phyloP scores from a whole-genome alignment of 2,888 invertebrate species.

The Allacma fusca region DNA sequence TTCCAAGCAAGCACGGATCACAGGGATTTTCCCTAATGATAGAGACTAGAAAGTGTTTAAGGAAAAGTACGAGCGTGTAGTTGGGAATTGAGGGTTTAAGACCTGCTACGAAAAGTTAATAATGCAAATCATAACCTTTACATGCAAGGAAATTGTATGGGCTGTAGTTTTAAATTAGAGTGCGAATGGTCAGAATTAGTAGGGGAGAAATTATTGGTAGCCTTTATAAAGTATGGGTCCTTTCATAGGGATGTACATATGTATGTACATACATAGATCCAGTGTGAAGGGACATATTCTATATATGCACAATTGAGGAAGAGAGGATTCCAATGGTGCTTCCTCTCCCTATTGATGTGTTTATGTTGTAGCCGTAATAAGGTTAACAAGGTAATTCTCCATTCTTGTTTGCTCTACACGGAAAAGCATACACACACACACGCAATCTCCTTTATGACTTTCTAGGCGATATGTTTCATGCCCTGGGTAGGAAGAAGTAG shows the following conservation, averaged over 20 bases:
- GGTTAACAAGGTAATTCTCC: slow-evolving; percentile 32
- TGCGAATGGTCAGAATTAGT: neutral
- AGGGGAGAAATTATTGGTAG: neutral
- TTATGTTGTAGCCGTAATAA: slow-evolving; percentile 23
- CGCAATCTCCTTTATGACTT: slow-evolving; percentile 9
- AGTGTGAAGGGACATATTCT: no score
- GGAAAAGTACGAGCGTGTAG: neutral
- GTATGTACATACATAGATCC: neutral
- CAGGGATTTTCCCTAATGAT: neutral
- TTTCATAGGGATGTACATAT: neutral
- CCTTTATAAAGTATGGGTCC: no score
- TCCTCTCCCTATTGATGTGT: slow-evolving; percentile 1
- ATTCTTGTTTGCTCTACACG: slow-evolving; percentile 12
- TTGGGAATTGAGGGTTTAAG: neutral
- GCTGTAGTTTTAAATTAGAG: neutral
- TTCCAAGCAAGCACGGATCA: no score
- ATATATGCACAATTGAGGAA: no score
- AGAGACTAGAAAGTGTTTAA: neutral
- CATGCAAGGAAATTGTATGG: neutral
- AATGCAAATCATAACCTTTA: slow-evolving; percentile 5
- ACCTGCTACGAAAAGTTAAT: neutral
- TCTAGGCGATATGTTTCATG: slow-evolving; percentile 8
- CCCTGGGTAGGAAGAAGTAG: neutral
- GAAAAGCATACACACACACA: slow-evolving; percentile 13
- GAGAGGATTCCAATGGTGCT: slow-evolving; percentile 19